Conservation (phyloP, 2,113 vertebrate genomes). For the Equus przewalskii region DNA sequence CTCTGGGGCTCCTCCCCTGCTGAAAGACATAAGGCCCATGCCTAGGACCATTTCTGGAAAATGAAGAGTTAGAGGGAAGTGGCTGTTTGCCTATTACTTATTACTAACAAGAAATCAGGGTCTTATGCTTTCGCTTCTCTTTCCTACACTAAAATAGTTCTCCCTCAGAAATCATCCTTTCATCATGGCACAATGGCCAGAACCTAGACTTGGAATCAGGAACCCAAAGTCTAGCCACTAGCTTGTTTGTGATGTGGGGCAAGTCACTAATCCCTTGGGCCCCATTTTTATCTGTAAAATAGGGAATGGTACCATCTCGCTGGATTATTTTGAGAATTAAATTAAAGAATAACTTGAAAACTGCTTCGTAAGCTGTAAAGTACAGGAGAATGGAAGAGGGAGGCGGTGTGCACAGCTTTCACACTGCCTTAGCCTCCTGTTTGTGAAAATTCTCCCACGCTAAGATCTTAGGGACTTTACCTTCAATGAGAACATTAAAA, state of each 20-base stretch:
- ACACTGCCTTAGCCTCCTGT: background rate
- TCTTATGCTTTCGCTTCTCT: background rate
- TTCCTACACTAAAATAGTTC: background rate
- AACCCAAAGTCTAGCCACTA: background rate
- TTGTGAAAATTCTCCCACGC: background rate
- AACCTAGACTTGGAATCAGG: background rate
- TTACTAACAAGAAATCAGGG: background rate
- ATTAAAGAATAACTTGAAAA: background rate
- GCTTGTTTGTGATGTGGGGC: background rate
- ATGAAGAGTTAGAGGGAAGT: slow-evolving; percentile 28
- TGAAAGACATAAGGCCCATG: background rate
- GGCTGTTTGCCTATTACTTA: background rate
- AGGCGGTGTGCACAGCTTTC: background rate
- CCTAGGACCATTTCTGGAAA: background rate
- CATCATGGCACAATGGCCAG: background rate
- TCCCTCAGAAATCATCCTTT: background rate
- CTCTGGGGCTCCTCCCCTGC: background rate
- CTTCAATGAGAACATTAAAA: background rate
- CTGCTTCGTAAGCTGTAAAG: background rate
- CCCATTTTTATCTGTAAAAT: background rate
- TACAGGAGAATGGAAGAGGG: background rate
- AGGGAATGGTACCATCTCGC: background rate
- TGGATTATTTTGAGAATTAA: slow-evolving; percentile 43
- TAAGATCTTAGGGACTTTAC: background rate
- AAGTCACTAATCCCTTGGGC: background rate